Evolutionary conservation across 2,797 vertebrate genomes (phyloP).

Genomic region (Poeciliopsis presidionis): DNA sequence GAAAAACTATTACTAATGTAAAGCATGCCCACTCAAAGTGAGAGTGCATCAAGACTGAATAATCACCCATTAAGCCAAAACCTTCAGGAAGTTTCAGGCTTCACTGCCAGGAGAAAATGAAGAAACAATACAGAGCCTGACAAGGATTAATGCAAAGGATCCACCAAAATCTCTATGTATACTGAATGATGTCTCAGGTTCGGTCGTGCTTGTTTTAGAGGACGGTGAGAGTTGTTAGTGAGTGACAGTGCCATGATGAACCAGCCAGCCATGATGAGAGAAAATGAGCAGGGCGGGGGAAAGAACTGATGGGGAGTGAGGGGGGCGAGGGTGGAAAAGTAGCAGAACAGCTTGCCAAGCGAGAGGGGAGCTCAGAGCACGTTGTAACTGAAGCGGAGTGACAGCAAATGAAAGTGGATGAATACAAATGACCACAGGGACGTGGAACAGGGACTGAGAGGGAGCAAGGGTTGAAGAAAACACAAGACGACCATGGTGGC

Average conservation of each 20-base stretch:
- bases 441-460: slow-evolving; percentile 30
- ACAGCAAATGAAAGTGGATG: slow-evolving; percentile 74
- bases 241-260: slow-evolving; percentile 24
- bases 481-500: slow-evolving; percentile 24
- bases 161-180: slow-evolving; percentile 32
- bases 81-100: slow-evolving; percentile 39
- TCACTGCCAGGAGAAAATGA: slow-evolving; percentile 38
- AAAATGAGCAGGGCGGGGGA: slow-evolving; percentile 34
- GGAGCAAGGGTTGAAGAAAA: slow-evolving; percentile 12
- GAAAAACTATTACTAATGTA: background rate
- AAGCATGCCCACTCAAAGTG: slow-evolving; percentile 23
- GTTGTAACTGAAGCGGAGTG: slow-evolving; percentile 57
- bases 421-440: slow-evolving; percentile 74
- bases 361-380: slow-evolving; percentile 54
- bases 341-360: slow-evolving; percentile 54
- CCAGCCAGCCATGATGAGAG: slow-evolving; percentile 44
- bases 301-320: slow-evolving; percentile 24
- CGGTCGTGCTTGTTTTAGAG: slow-evolving; percentile 47
- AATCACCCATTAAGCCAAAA: slow-evolving; percentile 44
- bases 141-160: slow-evolving; percentile 35
- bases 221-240: slow-evolving; percentile 33
- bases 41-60: slow-evolving; percentile 34
- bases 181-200: slow-evolving; percentile 32
- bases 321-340: slow-evolving; percentile 34
- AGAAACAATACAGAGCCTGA: slow-evolving; percentile 43